Evolutionary conservation across 2,797 vertebrate species (phyloP).

Genomic region (Poecilia gillii): DNA sequence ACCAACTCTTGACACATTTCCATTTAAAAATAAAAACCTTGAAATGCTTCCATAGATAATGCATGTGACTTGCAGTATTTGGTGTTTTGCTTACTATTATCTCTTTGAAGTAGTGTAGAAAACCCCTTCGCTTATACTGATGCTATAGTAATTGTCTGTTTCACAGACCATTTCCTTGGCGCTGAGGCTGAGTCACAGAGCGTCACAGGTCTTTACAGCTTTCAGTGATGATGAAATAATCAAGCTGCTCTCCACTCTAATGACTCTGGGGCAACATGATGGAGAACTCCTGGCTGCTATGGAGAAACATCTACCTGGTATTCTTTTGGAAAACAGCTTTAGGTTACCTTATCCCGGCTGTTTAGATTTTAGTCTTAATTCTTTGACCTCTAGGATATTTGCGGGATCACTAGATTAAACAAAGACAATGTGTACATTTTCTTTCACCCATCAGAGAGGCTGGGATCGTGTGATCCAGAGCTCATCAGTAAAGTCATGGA

Average conservation of each 20-base stretch:
- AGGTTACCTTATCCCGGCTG: not conserved
- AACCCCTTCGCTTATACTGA: not conserved
- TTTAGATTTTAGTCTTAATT: not conserved
- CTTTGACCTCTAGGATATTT: not conserved
- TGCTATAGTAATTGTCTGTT: not conserved
- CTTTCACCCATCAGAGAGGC: conserved; percentile 34
- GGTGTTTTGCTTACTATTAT: not conserved
- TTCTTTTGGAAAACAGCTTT: not conserved
- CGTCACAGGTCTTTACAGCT: conserved; percentile 39
- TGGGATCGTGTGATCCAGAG: conserved; percentile 44
- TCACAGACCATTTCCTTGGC: conserved; percentile 41
- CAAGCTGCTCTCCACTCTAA: conserved; percentile 38
- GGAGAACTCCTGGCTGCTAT: conserved; percentile 33
- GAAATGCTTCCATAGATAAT: not conserved
- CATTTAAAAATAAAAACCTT: not conserved
- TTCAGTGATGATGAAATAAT: conserved; percentile 42
- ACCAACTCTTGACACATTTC: not conserved
- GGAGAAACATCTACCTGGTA: conserved; percentile 51
- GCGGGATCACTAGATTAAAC: not conserved
- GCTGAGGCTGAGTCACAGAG: conserved; percentile 47
- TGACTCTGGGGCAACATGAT: conserved; percentile 37
- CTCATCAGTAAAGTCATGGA: conserved; percentile 50
- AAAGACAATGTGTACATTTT: not conserved
- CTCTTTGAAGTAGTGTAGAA: not conserved
- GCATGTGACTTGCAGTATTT: not conserved